Conservation (phyloP, 2,888 invertebrate species). For the Lasioglossum oenotherae region DNA sequence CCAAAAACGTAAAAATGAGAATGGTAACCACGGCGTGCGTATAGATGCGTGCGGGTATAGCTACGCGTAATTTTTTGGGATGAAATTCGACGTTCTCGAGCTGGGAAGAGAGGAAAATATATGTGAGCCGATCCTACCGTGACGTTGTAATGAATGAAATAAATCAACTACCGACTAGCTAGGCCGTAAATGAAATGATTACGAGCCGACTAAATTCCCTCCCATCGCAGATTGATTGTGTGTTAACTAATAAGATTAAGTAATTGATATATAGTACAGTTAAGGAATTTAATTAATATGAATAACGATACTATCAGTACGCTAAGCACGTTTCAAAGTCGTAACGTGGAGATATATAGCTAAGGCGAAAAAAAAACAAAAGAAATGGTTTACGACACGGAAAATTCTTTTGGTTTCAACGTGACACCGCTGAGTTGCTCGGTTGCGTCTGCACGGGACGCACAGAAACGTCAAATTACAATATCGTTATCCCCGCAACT, state of each 20-base stretch:
- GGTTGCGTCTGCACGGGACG: constrained; percentile 81
- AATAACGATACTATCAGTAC: constrained; percentile 78
- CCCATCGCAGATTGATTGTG: constrained; percentile 82
- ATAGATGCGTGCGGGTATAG: constrained; percentile 35
- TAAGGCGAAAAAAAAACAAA: constrained; percentile 54
- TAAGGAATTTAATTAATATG: constrained; percentile 81
- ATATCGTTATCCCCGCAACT: constrained; percentile 78
- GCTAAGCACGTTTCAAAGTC: constrained; percentile 79
- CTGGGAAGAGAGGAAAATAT: constrained; percentile 19
- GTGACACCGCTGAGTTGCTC: constrained; percentile 79
- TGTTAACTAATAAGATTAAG: constrained; percentile 83
- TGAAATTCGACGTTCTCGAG: constrained; percentile 27
- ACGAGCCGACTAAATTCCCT: constrained; percentile 81
- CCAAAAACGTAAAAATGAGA: constrained; percentile 9
- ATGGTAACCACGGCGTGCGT: constrained; percentile 23
- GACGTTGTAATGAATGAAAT: constrained; percentile 73
- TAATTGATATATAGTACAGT: constrained; percentile 78
- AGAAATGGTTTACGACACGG: constrained; percentile 68
- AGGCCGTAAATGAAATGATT: constrained; percentile 74
- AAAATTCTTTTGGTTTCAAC: constrained; percentile 68
- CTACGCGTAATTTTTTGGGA: constrained; percentile 23
- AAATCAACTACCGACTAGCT: constrained; percentile 75
- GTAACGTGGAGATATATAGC: constrained; percentile 74
- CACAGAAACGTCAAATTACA: constrained; percentile 82
- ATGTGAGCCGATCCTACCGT: constrained; percentile 52